phyloP scores from a whole-genome alignment of 2,113 vertebrate species.

The Daubentonia madagascariensis region DNA sequence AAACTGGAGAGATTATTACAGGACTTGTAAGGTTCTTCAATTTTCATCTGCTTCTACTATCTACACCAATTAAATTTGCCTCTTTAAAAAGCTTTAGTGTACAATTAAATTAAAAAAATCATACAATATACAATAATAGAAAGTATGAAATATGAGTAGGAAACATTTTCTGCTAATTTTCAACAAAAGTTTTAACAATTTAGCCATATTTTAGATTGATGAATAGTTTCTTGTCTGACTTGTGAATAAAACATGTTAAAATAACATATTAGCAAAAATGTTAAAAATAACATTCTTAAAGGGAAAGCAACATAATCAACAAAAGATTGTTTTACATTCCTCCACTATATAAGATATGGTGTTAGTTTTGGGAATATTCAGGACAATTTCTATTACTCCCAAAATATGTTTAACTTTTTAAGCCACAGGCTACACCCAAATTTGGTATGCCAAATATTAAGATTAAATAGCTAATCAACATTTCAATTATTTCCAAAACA shows the following conservation, averaged over 20 bases:
- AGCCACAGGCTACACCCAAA: neutral
- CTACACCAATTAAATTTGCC: neutral
- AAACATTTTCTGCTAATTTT: neutral
- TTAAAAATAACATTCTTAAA: neutral
- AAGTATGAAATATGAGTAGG: neutral
- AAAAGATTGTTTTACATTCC: neutral
- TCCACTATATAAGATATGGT: neutral
- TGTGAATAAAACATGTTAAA: neutral
- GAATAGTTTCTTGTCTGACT: neutral
- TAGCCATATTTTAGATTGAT: neutral
- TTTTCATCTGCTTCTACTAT: neutral
- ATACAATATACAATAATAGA: neutral
- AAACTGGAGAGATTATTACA: neutral
- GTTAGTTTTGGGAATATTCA: neutral
- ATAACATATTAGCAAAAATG: neutral
- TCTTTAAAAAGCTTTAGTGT: neutral
- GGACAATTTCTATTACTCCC: neutral
- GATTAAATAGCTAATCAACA: neutral
- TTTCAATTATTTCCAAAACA: neutral
- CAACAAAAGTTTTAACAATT: neutral
- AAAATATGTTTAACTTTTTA: neutral
- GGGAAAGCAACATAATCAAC: neutral
- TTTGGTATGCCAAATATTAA: neutral
- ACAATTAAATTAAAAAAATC: neutral
- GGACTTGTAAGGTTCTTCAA: neutral